Evolutionary conservation across 1,140 invertebrate genomes (phyloP), one percentile per base, ranked within the genome.

Genomic region (Batillaria attramentaria): DNA sequence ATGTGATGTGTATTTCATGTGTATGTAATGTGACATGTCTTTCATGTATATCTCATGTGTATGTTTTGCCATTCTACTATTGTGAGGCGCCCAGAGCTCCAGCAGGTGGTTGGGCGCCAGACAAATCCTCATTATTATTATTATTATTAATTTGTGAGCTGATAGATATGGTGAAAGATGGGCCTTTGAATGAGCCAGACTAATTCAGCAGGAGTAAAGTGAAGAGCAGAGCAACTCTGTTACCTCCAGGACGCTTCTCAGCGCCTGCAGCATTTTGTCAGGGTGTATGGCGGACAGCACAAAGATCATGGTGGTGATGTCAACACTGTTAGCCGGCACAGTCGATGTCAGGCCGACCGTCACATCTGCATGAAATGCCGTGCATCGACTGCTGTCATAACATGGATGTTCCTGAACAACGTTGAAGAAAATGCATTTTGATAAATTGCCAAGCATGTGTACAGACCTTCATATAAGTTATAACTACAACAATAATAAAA

Each of bases 261-360:
- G 88, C 16, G 94, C 95, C 50, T 89, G 77, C 43, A 85, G 75
- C 93, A 97, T 97, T 90, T 97, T 96, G 31, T 93, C 89, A 54
- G 95, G 95, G 90, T 95, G 93, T 82, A 97, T 94, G 1, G 95
- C 93, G 0, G 95, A 96, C 24, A 97, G 85, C 24, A 96, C 95
- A 92, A 96, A 97, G 76, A 97, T 94, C 70, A 96, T 86, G 16
- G 94, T 95, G 8, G 92, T 92, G 43, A 95, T 88, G 88, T 96
- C 93, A 1, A 98, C 92, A 41, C 91, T 91, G 62, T 90, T 89
- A 37, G 90, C 35, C 35, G 82, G 80, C 57, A 91, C 80, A 69
- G 85, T 84, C 54, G 85, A 84, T 1, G 79, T 72, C 28, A 88
- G 54, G 41, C 87, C 77, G 50, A 89, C 74, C 0, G 92, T 93